Evolutionary conservation across 2,113 vertebrate species (phyloP).

Genomic region (Balaeniceps rex): DNA sequence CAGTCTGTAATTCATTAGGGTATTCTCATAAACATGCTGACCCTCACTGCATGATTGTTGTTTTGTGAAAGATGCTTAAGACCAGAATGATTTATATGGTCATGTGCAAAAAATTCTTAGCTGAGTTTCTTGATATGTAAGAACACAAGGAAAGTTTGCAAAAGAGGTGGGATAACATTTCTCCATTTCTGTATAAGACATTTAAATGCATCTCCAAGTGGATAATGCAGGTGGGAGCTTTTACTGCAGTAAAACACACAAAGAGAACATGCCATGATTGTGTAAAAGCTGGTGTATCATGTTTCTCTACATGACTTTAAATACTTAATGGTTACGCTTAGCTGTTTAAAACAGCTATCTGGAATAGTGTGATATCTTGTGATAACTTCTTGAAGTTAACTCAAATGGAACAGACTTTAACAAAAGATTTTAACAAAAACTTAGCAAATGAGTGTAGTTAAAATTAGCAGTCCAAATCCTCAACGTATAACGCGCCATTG

Average conservation of each 20-base stretch:
- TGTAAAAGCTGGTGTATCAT: neutral
- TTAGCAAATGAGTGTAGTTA: neutral
- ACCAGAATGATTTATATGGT: neutral
- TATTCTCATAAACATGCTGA: neutral
- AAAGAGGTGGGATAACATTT: neutral
- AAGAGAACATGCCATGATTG: neutral
- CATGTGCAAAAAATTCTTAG: neutral
- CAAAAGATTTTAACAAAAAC: neutral
- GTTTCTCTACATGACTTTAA: neutral
- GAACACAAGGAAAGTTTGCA: neutral
- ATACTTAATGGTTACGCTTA: neutral
- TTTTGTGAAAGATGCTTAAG: neutral
- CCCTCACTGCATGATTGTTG: neutral
- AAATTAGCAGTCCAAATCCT: neutral
- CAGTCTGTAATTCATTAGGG: neutral
- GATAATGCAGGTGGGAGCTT: neutral
- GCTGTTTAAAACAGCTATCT: neutral
- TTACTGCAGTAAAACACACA: neutral
- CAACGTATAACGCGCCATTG: rapidly evolving
- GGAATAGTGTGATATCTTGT: neutral
- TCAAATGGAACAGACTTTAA: neutral
- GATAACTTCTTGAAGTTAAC: neutral
- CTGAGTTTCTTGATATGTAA: neutral
- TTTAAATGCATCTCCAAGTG: neutral
- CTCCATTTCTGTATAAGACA: neutral